These are phyloP conservation scores for Batillaria attramentaria DNA, from an alignment of 1,140 invertebrate genomes.

Conservation along the genomic window DNA sequence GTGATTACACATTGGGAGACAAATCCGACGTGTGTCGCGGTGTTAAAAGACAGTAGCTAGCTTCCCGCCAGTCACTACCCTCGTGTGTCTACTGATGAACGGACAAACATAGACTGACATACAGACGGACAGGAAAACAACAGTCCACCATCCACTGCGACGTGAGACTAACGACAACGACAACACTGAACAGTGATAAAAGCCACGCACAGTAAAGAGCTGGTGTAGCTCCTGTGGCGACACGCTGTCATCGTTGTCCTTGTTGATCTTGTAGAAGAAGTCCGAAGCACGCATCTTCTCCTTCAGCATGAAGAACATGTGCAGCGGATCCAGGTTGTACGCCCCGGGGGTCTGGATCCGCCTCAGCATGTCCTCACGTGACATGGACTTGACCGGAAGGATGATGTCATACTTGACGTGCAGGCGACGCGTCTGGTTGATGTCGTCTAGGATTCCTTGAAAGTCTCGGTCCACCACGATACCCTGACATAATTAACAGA, in stretches of 20 bases:
- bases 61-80: background rate
- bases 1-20: too few species aligned
- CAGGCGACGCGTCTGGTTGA: slow-evolving; percentile 37
- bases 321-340: slow-evolving; percentile 55
- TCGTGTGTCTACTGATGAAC: background rate
- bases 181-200: background rate
- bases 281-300: slow-evolving; percentile 55
- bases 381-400: slow-evolving; percentile 47
- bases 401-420: slow-evolving; percentile 51
- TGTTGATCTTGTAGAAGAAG: slow-evolving; percentile 62
- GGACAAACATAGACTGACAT: too few species aligned
- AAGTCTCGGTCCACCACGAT: slow-evolving; percentile 56
- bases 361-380: slow-evolving; percentile 49
- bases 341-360: slow-evolving; percentile 42
- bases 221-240: slow-evolving; percentile 46
- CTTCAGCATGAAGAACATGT: slow-evolving; percentile 55
- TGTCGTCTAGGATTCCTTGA: slow-evolving; percentile 39
- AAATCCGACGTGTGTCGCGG: too few species aligned
- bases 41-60: too few species aligned
- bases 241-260: slow-evolving; percentile 53
- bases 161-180: background rate
- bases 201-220: slow-evolving; percentile 48
- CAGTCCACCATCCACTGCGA: too few species aligned
- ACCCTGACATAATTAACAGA: slow-evolving; percentile 46
- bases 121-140: too few species aligned